Evolutionary conservation across 2,797 vertebrate genomes (phyloP).

Genomic region (Anisognathus igniventris): DNA sequence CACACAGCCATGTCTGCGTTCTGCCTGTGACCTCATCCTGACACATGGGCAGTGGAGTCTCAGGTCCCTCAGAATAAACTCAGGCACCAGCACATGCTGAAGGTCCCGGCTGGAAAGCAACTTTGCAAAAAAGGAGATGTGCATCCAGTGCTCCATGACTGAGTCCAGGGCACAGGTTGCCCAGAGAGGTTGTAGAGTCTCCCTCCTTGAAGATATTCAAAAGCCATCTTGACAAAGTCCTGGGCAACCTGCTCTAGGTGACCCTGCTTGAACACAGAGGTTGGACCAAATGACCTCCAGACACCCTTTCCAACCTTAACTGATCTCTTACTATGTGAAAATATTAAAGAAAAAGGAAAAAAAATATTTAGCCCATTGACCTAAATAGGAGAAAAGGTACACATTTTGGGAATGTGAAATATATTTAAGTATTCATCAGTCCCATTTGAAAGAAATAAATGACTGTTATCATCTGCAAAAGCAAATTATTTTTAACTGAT

Average conservation of each 20-base stretch:
- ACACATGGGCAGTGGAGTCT: not conserved
- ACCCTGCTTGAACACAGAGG: not conserved
- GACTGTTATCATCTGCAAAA: not conserved
- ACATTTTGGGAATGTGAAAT: not conserved
- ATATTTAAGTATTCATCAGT: not conserved
- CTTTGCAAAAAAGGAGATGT: not conserved
- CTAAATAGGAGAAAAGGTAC: not conserved
- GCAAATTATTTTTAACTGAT: not conserved
- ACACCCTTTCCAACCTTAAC: not conserved
- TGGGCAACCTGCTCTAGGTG: not conserved
- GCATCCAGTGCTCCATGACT: not conserved
- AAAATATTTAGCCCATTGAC: not conserved
- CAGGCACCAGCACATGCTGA: not conserved
- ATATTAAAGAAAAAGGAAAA: not conserved
- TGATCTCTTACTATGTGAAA: not conserved
- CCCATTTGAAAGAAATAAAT: not conserved
- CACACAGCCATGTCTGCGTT: fast-evolving
- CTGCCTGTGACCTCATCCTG: not conserved
- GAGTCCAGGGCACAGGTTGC: not conserved
- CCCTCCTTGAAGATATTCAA: not conserved
- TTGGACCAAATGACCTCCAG: not conserved
- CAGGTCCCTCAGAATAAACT: not conserved
- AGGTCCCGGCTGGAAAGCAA: not conserved
- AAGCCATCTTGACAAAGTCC: not conserved
- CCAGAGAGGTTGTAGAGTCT: not conserved